A percentile compares a stretch with the other conserved stretches of the same genome.
phyloP scores from a whole-genome alignment of 2,888 invertebrate species.

The Eledona agricola region DNA sequence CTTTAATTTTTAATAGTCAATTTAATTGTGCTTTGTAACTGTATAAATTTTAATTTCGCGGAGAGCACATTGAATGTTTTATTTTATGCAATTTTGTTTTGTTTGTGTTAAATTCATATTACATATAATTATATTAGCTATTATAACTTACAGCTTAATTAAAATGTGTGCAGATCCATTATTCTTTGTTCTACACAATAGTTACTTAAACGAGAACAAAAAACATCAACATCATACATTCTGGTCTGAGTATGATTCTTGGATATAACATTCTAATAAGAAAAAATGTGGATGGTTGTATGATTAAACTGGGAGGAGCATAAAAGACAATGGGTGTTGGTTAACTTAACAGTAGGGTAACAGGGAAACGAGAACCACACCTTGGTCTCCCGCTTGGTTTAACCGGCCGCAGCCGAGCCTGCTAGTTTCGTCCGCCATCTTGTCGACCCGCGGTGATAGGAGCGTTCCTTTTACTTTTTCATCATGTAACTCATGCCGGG shows the following conservation, averaged over 20 bases:
- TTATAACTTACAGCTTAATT: no score
- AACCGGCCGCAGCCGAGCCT: conserved; percentile 35
- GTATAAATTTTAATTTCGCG: no score
- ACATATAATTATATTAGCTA: no score
- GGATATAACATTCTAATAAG: conserved; percentile 18
- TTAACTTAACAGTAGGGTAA: conserved; percentile 52
- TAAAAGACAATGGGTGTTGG: conserved; percentile 56
- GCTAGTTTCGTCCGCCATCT: conserved; percentile 51
- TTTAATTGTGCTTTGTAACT: no score
- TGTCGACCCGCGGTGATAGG: conserved; percentile 52
- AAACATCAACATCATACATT: no score
- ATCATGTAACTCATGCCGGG: conserved; percentile 51
- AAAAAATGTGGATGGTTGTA: conserved; percentile 30
- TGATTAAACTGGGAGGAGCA: conserved; percentile 52
- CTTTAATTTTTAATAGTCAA: no score
- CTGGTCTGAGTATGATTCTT: conserved; percentile 20
- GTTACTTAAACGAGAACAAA: no score
- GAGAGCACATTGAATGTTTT: no score
- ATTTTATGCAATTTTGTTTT: no score
- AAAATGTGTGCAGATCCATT: no score
- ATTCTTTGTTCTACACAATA: no score
- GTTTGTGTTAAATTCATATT: no score
- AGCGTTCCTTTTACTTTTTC: conserved; percentile 37
- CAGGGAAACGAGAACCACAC: conserved; percentile 54
- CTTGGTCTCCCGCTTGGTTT: conserved; percentile 56